Conservation (phyloP, 2,113 vertebrate genomes). For the Caranx melampygus region DNA sequence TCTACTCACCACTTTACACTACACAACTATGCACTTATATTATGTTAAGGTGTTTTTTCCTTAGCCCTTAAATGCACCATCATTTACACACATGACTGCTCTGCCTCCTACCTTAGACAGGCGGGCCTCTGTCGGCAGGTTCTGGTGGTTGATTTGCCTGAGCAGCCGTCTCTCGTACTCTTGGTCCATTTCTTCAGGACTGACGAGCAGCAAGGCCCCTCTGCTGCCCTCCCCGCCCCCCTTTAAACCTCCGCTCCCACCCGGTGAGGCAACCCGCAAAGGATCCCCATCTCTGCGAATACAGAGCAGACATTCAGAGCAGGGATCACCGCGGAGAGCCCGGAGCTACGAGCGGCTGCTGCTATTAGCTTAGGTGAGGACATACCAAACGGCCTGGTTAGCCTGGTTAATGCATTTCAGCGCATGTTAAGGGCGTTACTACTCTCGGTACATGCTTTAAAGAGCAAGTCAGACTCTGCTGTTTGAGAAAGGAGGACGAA, state of each 20-base stretch:
- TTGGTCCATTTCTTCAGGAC: constrained; percentile 82
- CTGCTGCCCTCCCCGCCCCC: constrained; percentile 54
- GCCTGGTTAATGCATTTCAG: background rate
- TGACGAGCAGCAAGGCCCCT: constrained; percentile 47
- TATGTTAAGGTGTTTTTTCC: background rate
- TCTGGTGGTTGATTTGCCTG: constrained; percentile 87
- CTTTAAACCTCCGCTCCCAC: constrained; percentile 70
- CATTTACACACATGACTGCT: background rate
- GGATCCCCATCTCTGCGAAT: constrained; percentile 73
- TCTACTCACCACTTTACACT: background rate
- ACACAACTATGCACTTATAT: background rate
- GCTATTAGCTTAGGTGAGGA: background rate
- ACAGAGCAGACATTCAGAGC: background rate
- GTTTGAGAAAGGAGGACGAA: background rate
- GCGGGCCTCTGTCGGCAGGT: constrained; percentile 78
- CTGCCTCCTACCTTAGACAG: constrained; percentile 75
- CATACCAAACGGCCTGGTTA: background rate
- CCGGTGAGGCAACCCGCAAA: constrained; percentile 57
- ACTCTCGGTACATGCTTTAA: background rate
- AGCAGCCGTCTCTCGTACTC: constrained; percentile 87
- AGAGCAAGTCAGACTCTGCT: accelerated
- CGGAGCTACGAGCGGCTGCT: background rate
- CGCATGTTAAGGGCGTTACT: background rate
- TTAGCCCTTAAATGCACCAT: background rate
- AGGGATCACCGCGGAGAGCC: background rate